phyloP scores from a whole-genome alignment of 2,113 vertebrate species.

The Tapirus terrestris region DNA sequence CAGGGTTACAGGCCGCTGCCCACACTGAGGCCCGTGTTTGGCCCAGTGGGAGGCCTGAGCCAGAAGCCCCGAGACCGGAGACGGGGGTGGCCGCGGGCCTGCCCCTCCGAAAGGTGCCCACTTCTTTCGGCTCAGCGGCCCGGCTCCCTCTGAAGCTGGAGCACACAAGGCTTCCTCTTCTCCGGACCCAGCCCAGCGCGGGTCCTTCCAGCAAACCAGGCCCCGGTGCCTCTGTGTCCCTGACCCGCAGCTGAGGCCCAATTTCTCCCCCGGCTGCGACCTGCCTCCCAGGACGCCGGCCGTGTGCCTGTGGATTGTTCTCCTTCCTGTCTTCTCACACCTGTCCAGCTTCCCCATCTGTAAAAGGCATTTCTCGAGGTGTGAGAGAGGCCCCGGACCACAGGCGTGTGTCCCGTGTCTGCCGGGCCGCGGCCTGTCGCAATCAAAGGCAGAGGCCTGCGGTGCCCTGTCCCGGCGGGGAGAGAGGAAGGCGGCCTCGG shows the following conservation, averaged over 20 bases:
- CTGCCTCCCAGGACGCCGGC: slow-evolving; percentile 80
- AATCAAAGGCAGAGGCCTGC: slow-evolving; percentile 18
- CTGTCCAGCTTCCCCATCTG: slow-evolving; percentile 71
- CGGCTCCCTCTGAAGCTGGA: not conserved
- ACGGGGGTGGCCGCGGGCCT: not conserved
- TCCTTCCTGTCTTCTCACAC: slow-evolving; percentile 71
- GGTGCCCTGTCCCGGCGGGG: not conserved
- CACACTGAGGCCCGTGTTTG: not conserved
- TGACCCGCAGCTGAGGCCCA: slow-evolving; percentile 71
- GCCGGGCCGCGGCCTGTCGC: not conserved
- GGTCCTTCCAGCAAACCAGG: slow-evolving; percentile 25
- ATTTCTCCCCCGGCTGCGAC: slow-evolving; percentile 79
- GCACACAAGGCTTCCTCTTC: not conserved
- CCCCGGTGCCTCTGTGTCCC: slow-evolving; percentile 74
- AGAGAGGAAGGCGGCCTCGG: not conserved
- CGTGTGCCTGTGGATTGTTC: slow-evolving; percentile 74
- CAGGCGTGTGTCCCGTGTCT: slow-evolving; percentile 81
- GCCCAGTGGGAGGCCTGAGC: not conserved
- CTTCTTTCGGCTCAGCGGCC: not conserved
- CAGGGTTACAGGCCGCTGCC: not conserved
- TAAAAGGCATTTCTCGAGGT: slow-evolving; percentile 70
- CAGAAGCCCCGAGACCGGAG: not conserved
- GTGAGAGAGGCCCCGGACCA: slow-evolving; percentile 67
- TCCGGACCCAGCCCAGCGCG: not conserved
- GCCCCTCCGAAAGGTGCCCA: not conserved